A percentile compares a stretch with the other conserved stretches of the same genome.
Evolutionary conservation across 2,113 vertebrate species (phyloP).

Genomic region (Toxostoma redivivum): DNA sequence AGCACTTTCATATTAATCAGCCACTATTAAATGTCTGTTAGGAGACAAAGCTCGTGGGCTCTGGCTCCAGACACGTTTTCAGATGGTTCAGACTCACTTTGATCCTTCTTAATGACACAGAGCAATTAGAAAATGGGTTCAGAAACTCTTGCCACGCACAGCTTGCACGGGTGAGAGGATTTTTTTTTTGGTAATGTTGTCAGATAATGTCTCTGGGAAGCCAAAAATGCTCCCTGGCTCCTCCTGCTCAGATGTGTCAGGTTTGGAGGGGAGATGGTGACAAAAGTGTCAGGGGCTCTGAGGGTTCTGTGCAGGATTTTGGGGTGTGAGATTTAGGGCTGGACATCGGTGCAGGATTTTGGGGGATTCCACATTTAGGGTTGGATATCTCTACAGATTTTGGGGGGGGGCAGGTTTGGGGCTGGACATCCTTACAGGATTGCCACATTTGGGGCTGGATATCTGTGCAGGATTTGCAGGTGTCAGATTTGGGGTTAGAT

Average conservation of each 20-base stretch:
- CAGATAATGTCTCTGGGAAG: background rate
- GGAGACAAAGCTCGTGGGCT: constrained; percentile 29
- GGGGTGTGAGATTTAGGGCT: background rate
- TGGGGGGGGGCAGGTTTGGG: too few relatives aligned
- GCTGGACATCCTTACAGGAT: too few relatives aligned
- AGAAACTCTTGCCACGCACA: background rate
- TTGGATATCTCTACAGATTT: too few relatives aligned
- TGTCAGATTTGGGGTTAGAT: too few relatives aligned
- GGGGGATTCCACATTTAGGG: too few relatives aligned
- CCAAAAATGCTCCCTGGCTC: background rate
- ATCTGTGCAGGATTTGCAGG: too few relatives aligned
- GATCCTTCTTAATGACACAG: constrained; percentile 26
- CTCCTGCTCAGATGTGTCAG: background rate
- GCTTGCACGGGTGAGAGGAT: background rate
- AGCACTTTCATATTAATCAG: constrained; percentile 55
- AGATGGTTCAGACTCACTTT: constrained; percentile 38
- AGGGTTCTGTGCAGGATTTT: too few relatives aligned
- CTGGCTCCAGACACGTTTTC: constrained; percentile 34
- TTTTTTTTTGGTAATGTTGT: background rate
- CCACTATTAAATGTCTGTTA: constrained; percentile 43
- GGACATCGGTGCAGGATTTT: too few relatives aligned
- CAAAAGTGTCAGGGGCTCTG: background rate
- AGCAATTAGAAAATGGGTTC: constrained; percentile 37
- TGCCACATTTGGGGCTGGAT: too few relatives aligned
- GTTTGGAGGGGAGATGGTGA: background rate